Evolutionary conservation across 2,113 vertebrate genomes (phyloP).

Genomic region (Tragelaphus imberbis): DNA sequence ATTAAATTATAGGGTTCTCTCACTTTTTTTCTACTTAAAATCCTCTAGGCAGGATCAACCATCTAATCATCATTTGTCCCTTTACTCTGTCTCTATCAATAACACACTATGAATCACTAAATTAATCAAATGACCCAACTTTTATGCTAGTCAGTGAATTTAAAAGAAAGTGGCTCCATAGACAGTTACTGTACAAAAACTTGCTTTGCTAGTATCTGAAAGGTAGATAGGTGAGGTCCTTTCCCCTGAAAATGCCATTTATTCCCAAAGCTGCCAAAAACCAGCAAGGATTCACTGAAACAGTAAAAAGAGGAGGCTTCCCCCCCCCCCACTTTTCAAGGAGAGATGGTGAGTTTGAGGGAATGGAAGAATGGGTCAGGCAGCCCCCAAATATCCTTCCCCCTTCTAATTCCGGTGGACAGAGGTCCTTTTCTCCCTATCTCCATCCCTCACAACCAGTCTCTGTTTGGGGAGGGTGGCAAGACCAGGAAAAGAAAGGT

Average conservation of each 20-base stretch:
- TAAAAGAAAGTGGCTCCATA: background rate
- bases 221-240: background rate
- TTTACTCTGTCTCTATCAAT: background rate
- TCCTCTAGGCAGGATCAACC: background rate
- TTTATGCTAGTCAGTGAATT: background rate
- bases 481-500: background rate
- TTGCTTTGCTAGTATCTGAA: background rate
- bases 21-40: background rate
- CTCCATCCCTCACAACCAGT: background rate
- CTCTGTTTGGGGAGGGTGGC: background rate
- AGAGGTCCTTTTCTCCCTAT: background rate
- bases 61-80: background rate
- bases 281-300: background rate
- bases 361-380: background rate
- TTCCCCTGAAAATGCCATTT: background rate
- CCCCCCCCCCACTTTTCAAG: background rate
- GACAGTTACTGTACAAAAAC: background rate
- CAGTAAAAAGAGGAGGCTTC: background rate
- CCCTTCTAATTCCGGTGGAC: background rate
- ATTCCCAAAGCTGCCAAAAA: conserved; percentile 7
- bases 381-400: background rate
- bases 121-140: background rate
- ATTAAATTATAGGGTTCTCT: background rate
- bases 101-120: background rate
- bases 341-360: background rate